Evolutionary conservation across 2,113 vertebrate species (phyloP).

Genomic region (Microcebus tavaratra): DNA sequence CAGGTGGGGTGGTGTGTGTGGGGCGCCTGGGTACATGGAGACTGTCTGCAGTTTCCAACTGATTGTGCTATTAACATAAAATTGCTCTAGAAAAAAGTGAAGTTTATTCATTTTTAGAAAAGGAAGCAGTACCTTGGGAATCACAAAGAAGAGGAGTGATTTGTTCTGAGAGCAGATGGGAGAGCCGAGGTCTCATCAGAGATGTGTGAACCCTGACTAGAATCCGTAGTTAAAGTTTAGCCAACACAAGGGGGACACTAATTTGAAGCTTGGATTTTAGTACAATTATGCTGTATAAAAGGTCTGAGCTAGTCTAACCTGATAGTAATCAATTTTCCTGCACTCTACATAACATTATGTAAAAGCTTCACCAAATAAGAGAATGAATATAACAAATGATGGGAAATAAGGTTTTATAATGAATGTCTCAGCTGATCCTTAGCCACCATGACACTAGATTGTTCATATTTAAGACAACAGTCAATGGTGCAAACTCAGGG

Average conservation of each 20-base stretch:
- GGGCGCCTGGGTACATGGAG: too few species aligned
- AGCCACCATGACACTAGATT: not conserved
- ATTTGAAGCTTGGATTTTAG: not conserved
- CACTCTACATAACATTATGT: not conserved
- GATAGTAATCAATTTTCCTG: not conserved
- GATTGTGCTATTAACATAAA: not conserved
- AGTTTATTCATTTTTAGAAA: not conserved
- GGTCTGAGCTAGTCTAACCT: not conserved
- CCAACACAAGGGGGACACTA: not conserved
- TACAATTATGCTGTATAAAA: not conserved
- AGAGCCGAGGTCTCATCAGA: not conserved
- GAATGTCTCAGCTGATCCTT: constrained; percentile 12
- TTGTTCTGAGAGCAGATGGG: not conserved
- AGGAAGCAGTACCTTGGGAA: accelerated
- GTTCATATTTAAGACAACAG: constrained; percentile 54
- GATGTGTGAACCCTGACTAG: not conserved
- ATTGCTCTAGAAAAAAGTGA: not conserved
- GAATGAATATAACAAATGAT: constrained; percentile 5
- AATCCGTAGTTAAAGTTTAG: not conserved
- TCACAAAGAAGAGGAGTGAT: not conserved
- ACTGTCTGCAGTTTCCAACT: not conserved
- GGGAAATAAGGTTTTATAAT: constrained; percentile 47
- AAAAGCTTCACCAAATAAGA: constrained; percentile 22
- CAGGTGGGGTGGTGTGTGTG: accelerated
- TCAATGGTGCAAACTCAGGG: constrained; percentile 27